phyloP scores from a whole-genome alignment of 2,797 vertebrate genomes.

The Mormyrus proboscirostris region DNA sequence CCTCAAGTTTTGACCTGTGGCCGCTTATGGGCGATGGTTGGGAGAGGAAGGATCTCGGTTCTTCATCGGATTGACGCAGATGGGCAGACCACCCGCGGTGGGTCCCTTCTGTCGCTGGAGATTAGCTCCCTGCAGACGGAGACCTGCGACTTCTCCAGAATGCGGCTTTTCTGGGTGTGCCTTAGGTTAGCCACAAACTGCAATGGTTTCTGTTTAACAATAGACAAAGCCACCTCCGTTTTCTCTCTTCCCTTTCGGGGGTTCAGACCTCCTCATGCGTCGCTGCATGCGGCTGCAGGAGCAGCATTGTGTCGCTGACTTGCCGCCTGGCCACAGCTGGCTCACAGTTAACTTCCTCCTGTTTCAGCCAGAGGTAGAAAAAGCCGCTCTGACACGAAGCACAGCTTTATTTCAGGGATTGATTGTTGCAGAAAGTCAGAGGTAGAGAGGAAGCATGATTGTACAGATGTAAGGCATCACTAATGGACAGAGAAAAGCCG shows the following conservation, averaged over 20 bases:
- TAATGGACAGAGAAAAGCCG: not conserved
- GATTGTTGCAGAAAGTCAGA: not conserved
- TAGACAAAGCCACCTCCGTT: not conserved
- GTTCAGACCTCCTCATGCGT: not conserved
- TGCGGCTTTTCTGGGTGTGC: not conserved
- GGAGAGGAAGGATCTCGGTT: not conserved
- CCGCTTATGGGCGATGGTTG: not conserved
- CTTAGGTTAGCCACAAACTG: not conserved
- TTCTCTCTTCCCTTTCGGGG: not conserved
- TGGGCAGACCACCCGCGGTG: slow-evolving; percentile 27
- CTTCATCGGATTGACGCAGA: slow-evolving; percentile 26
- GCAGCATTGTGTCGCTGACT: not conserved
- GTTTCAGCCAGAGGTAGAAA: not conserved
- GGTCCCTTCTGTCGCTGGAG: slow-evolving; percentile 19
- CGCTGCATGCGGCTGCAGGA: not conserved
- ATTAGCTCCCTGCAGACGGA: slow-evolving; percentile 4
- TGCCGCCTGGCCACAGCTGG: not conserved
- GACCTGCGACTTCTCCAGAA: not conserved
- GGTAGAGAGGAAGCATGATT: not conserved
- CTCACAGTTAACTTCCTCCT: not conserved
- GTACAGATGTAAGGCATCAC: not conserved
- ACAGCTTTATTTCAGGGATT: not conserved
- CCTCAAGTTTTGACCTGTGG: not conserved
- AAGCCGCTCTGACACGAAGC: not conserved
- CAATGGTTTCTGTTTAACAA: not conserved